Conservation (phyloP, 2,113 vertebrate genomes). For the Seriola quinqueradiata region DNA sequence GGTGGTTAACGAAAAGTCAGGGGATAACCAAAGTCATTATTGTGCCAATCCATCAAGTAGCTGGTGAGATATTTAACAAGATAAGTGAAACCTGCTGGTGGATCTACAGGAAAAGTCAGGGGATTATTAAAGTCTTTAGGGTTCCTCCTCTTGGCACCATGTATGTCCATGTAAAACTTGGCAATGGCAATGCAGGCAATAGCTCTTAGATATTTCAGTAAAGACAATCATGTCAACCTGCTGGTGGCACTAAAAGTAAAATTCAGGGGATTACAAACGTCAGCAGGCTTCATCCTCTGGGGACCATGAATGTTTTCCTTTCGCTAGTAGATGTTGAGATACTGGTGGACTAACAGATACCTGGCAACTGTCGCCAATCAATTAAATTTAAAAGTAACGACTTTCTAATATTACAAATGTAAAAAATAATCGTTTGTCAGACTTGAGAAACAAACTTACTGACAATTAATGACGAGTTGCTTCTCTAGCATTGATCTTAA, state of each 20-base stretch:
- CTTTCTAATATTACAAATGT: neutral
- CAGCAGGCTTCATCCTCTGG: neutral
- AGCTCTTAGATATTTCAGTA: too few relatives aligned
- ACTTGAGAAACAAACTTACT: neutral
- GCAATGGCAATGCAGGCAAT: too few relatives aligned
- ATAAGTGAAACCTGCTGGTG: neutral
- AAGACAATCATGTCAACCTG: neutral
- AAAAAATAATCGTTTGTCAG: neutral
- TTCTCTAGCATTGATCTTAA: neutral
- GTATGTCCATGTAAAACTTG: neutral
- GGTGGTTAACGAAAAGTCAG: too few relatives aligned
- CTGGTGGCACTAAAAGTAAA: neutral
- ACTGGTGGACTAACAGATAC: neutral
- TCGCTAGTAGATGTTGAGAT: neutral
- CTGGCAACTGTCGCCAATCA: neutral
- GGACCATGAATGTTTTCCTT: neutral
- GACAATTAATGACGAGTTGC: neutral
- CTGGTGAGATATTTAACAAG: neutral
- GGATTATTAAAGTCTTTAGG: neutral
- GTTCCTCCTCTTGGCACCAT: neutral
- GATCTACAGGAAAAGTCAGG: neutral
- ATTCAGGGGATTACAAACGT: too few relatives aligned
- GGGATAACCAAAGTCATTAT: neutral
- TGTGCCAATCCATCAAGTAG: neutral
- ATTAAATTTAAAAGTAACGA: neutral